Conservation (phyloP, 2,888 invertebrate genomes). For the Hirtodrosophila cameraria region DNA sequence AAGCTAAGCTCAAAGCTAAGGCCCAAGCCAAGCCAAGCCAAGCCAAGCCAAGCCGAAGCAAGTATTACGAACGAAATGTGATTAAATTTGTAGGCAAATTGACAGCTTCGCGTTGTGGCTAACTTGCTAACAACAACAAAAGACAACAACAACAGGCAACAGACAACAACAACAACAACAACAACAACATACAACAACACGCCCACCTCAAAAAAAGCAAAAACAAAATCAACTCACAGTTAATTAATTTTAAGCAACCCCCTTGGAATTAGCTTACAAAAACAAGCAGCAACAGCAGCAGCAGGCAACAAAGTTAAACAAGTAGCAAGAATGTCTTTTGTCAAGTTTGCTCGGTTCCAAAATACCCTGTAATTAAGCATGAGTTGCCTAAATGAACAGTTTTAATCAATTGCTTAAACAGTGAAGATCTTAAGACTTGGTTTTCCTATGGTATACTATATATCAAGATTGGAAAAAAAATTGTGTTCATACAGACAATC, state of each 20-base stretch:
- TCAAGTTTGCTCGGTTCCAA: no score
- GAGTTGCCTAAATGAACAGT: no score
- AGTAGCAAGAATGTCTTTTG: no score
- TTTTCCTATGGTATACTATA: no score
- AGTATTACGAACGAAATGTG: constrained; percentile 29
- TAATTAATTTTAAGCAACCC: constrained; percentile 64
- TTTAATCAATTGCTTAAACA: no score
- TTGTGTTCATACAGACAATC: no score
- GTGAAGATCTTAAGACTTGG: no score
- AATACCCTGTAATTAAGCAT: no score
- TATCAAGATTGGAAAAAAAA: no score
- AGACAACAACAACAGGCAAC: constrained; percentile 13
- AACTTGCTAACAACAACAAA: constrained; percentile 4
- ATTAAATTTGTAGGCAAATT: constrained; percentile 50
- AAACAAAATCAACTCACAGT: constrained; percentile 37
- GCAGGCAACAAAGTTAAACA: constrained; percentile 5
- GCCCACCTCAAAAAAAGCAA: constrained; percentile 44
- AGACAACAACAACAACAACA: constrained; percentile 15
- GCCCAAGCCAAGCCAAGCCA: background rate
- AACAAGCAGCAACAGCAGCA: constrained; percentile 15
- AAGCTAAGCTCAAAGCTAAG: no score
- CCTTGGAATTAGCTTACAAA: constrained; percentile 40
- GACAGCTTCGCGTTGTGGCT: constrained; percentile 23
- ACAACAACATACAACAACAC: constrained; percentile 22
- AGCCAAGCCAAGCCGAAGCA: no score